These are phyloP conservation scores for Myiagra hebetior DNA, from an alignment of 2,113 vertebrate species.

Conservation along the genomic window DNA sequence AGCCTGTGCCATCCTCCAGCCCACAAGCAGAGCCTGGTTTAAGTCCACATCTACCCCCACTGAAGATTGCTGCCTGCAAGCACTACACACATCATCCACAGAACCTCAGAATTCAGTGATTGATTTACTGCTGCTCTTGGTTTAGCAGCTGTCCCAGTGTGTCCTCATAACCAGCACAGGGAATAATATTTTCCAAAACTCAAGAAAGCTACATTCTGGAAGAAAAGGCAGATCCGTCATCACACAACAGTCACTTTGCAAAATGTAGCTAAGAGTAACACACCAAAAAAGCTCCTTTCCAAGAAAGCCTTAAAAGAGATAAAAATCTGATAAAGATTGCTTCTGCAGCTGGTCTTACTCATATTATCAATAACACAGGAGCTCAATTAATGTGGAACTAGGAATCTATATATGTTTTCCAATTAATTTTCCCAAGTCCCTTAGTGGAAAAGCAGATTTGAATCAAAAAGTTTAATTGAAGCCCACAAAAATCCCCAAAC, in stretches of 20 bases:
- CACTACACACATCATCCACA: not conserved
- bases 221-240: not conserved
- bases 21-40: not conserved
- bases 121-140: not conserved
- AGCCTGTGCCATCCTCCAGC: not conserved
- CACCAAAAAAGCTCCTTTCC: not conserved
- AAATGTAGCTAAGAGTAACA: not conserved
- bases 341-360: not conserved
- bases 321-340: not conserved
- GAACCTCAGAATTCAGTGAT: not conserved
- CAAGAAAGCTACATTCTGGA: not conserved
- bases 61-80: not conserved
- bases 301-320: not conserved
- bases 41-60: fast-evolving
- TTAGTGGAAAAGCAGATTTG: not conserved
- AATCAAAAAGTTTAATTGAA: not conserved
- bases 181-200: not conserved
- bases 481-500: not conserved
- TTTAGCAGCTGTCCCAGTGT: not conserved
- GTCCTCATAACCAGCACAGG: not conserved
- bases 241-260: not conserved
- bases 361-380: not conserved
- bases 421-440: not conserved
- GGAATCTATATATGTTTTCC: not conserved
- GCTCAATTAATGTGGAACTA: not conserved